Base-by-base conservation (phyloP, 1,140 invertebrate genomes). In the Drosophila persimilis region DNA sequence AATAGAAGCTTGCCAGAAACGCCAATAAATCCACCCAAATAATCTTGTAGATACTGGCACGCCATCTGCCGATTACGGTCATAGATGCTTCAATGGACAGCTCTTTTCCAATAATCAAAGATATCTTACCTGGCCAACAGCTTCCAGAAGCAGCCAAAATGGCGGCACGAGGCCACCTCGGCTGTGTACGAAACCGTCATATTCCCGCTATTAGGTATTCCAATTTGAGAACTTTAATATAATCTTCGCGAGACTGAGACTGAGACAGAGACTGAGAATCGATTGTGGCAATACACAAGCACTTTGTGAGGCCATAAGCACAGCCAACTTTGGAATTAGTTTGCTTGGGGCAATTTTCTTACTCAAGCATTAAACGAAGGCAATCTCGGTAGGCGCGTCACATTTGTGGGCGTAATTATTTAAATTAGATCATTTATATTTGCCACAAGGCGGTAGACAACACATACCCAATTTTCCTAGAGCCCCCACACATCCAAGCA, bases 31-130 rank as follows among this genome's bases (percentile, higher is more conserved):
- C 98, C 66, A 96, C 93, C 96, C 97, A 99, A 60, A 99, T 95
- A 77, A 99, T 92, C 93, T 99, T 99, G 94, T 99, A 99, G 55
- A 99, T 97, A 83, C 97, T 99, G 44, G 97, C 98, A 77, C 95
- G 94, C 98, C 98, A 99, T 94, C 97, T 88, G 47, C 9, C 50
- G 17, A 39, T 60, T 59, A 6, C 1, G 22, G 15, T 2, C 20
- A 20, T 2, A 39, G 2, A 22, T n/a, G 11, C 1, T 22, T 7
- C 35, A 3, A 24, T 6, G 26, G 6, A 1, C 17, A 31, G 22
- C 6, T 31, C 24, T 11, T 26, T 29, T 8, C 0, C 11, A 20
- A 8, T 13, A 20, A n/a, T 4, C 15, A 2, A 22, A 11, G 15
- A 41, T 0, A 22, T 56, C 92, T 92, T 93, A 96, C 96, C 94